phyloP scores from a whole-genome alignment of 2,113 vertebrate species.

The Brienomyrus longianalis region DNA sequence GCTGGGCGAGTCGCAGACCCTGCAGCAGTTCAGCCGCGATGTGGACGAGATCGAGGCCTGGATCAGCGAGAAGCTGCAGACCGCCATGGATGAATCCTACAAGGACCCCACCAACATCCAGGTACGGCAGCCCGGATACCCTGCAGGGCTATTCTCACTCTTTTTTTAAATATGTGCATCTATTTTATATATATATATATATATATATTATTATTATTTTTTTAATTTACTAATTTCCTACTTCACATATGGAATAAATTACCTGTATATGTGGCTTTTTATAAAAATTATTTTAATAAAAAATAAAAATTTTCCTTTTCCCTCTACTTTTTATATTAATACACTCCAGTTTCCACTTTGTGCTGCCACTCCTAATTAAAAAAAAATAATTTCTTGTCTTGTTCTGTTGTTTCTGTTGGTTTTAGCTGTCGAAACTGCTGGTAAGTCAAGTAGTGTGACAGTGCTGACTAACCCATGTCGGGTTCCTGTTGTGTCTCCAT shows the following conservation, averaged over 20 bases:
- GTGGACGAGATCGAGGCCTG: conserved; percentile 98
- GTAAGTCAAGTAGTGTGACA: conserved; percentile 79
- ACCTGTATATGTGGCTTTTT: not conserved
- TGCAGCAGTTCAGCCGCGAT: conserved; percentile 96
- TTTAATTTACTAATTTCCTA: not conserved
- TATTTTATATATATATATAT: not conserved
- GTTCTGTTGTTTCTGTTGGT: conserved; percentile 58
- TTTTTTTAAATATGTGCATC: not conserved
- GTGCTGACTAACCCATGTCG: conserved; percentile 60
- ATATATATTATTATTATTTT: too few relatives aligned
- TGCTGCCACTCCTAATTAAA: too few relatives aligned
- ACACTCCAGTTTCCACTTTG: not conserved
- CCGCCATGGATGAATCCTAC: conserved; percentile 91
- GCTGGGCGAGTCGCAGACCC: conserved; percentile 90
- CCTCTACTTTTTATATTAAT: not conserved
- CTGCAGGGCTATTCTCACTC: not conserved
- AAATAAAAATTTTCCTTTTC: not conserved
- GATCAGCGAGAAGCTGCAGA: conserved; percentile 99
- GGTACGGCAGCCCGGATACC: conserved; percentile 52
- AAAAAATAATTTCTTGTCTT: not conserved
- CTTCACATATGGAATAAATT: not conserved
- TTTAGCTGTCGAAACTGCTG: conserved; percentile 99
- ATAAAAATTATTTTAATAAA: not conserved
- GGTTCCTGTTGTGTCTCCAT: conserved; percentile 37
- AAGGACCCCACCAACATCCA: conserved; percentile 99